Percentiles rank a stretch among this genome's conserved stretches.
Conservation (phyloP, 2,888 invertebrate species). For the Saturnia pavonia region DNA sequence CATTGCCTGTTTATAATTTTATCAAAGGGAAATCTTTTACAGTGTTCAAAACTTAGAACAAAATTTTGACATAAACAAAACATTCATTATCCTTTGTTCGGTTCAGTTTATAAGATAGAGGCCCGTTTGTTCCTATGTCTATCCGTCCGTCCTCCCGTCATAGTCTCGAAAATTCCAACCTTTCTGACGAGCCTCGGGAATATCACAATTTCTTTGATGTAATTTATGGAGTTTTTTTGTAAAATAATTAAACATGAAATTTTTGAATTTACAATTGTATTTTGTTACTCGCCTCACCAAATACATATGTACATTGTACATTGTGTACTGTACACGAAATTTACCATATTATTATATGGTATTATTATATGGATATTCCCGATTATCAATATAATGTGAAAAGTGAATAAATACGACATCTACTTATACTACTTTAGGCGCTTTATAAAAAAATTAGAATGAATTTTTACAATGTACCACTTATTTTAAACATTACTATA, state of each 20-base stretch:
- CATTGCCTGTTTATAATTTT: background rate
- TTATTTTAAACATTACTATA: too few relatives aligned
- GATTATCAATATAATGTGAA: too few relatives aligned
- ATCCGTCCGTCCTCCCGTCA: slow-evolving; percentile 26
- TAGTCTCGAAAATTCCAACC: slow-evolving; percentile 26
- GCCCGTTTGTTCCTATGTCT: slow-evolving; percentile 14
- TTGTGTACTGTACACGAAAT: too few relatives aligned
- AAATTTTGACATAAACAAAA: slow-evolving; percentile 14
- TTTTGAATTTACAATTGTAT: background rate
- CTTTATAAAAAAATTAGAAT: too few relatives aligned
- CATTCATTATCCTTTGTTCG: slow-evolving; percentile 14
- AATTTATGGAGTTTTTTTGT: background rate
- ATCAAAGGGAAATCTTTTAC: background rate
- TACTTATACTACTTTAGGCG: too few relatives aligned
- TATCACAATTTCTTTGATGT: slow-evolving; percentile 7
- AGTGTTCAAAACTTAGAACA: slow-evolving; percentile 2
- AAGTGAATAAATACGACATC: too few relatives aligned
- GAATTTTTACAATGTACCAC: too few relatives aligned
- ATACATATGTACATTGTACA: too few relatives aligned
- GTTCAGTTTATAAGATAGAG: slow-evolving; percentile 14
- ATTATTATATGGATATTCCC: too few relatives aligned
- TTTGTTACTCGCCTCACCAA: background rate
- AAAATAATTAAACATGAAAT: background rate
- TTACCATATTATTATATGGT: too few relatives aligned
- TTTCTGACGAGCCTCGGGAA: slow-evolving; percentile 20